phyloP scores from a whole-genome alignment of 2,113 vertebrate species.

The Passer domesticus region DNA sequence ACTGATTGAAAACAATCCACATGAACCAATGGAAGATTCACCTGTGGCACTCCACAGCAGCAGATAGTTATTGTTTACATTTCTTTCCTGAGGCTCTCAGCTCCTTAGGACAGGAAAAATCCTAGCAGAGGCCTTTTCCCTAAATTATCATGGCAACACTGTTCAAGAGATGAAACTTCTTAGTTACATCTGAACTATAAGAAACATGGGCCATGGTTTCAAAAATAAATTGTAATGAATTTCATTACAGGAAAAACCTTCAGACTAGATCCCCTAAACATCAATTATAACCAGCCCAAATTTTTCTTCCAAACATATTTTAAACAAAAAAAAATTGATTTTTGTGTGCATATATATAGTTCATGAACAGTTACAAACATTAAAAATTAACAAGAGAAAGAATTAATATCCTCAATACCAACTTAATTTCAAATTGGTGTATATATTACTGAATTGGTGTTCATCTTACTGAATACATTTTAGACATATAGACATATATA shows the following conservation, averaged over 20 bases:
- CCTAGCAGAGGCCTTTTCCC: too few species aligned
- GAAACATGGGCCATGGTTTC: neutral
- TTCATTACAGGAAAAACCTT: neutral
- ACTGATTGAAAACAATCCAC: too few species aligned
- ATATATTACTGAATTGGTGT: neutral
- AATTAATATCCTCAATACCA: neutral
- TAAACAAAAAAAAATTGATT: neutral
- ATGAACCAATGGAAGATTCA: too few species aligned
- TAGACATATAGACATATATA: neutral
- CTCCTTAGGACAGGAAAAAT: too few species aligned
- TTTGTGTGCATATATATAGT: neutral
- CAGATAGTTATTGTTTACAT: too few species aligned
- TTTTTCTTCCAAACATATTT: neutral
- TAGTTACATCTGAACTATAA: neutral
- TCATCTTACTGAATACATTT: neutral
- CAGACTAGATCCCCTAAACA: neutral
- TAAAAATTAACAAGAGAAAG: neutral
- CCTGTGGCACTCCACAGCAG: too few species aligned
- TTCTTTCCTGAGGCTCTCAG: too few species aligned
- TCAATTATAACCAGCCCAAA: neutral
- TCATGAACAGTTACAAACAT: neutral
- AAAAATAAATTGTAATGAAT: neutral
- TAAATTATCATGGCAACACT: too few species aligned
- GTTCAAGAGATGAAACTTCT: neutral
- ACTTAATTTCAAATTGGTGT: neutral